Evolutionary conservation across 1,140 invertebrate species (phyloP).

Genomic region (Lasioglossum baleicum): DNA sequence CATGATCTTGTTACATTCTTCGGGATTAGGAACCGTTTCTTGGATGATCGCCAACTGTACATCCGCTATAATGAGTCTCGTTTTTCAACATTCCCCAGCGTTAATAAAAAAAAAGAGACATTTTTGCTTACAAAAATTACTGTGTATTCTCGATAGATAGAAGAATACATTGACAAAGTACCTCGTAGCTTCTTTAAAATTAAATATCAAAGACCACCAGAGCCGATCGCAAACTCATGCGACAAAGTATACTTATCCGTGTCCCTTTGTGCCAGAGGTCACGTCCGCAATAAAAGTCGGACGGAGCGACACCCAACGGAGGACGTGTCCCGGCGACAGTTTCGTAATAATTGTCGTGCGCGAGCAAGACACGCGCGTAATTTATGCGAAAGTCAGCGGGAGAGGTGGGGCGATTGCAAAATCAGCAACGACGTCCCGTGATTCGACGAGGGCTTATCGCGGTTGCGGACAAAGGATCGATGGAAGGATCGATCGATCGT

Average conservation of each 20-base stretch:
- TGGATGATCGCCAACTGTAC: too few relatives aligned
- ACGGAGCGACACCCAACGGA: slow-evolving; percentile 38
- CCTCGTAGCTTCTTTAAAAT: too few relatives aligned
- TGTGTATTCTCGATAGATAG: too few relatives aligned
- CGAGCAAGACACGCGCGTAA: slow-evolving; percentile 55
- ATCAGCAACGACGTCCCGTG: slow-evolving; percentile 66
- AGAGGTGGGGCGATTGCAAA: slow-evolving; percentile 65
- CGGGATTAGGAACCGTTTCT: too few relatives aligned
- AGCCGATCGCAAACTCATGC: slow-evolving; percentile 39
- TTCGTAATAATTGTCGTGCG: slow-evolving; percentile 42
- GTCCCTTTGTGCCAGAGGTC: slow-evolving; percentile 36
- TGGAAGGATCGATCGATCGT: slow-evolving; percentile 59
- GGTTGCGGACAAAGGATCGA: slow-evolving; percentile 67
- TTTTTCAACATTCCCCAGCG: too few relatives aligned
- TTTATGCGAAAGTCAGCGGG: slow-evolving; percentile 62
- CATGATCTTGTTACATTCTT: too few relatives aligned
- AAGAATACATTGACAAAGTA: too few relatives aligned
- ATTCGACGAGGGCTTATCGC: slow-evolving; percentile 72
- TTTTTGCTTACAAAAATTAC: too few relatives aligned
- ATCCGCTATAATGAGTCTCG: too few relatives aligned
- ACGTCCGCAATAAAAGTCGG: slow-evolving; percentile 58
- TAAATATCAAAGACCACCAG: too few relatives aligned
- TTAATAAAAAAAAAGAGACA: too few relatives aligned
- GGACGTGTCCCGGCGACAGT: slow-evolving; percentile 18
- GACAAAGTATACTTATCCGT: slow-evolving; percentile 40